Conservation (phyloP, 2,113 vertebrate species). For the Ptilorrhoa leucosticta region DNA sequence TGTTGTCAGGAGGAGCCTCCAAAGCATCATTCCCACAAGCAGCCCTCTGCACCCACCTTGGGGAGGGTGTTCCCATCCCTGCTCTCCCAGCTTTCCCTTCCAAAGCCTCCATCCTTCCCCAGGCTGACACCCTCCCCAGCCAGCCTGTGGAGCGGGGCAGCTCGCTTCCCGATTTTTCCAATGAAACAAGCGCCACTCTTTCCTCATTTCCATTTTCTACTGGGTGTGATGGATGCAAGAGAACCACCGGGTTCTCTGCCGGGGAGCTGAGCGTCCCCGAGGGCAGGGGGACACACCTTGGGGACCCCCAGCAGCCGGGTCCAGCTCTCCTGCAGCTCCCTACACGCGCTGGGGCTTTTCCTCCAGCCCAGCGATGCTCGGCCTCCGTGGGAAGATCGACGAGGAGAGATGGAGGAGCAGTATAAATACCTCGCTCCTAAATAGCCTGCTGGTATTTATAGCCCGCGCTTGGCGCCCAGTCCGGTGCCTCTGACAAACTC, state of each 20-base stretch:
- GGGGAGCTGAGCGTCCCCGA: accelerated
- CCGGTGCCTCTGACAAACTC: not conserved
- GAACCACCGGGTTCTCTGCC: accelerated
- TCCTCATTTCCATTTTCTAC: not conserved
- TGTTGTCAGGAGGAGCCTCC: not conserved
- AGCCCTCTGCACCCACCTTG: not conserved
- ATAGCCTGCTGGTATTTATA: constrained; percentile 50
- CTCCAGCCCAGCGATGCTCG: not conserved
- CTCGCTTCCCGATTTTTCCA: not conserved
- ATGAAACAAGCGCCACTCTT: accelerated
- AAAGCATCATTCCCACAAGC: not conserved
- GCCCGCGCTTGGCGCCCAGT: not conserved
- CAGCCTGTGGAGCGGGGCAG: not conserved
- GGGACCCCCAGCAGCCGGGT: accelerated
- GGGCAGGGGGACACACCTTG: not conserved
- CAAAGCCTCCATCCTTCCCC: not conserved
- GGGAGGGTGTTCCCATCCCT: not conserved
- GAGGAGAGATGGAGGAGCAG: not conserved
- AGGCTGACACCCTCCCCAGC: not conserved
- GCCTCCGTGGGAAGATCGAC: not conserved
- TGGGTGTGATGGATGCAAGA: not conserved
- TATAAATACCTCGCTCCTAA: not conserved
- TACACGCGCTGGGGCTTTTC: accelerated
- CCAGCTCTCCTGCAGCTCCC: not conserved
- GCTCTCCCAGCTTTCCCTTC: not conserved